A percentile compares a stretch with the other conserved stretches of the same genome.
Evolutionary conservation across 1,140 invertebrate species (phyloP).

Genomic region (Triops cancriformis): DNA sequence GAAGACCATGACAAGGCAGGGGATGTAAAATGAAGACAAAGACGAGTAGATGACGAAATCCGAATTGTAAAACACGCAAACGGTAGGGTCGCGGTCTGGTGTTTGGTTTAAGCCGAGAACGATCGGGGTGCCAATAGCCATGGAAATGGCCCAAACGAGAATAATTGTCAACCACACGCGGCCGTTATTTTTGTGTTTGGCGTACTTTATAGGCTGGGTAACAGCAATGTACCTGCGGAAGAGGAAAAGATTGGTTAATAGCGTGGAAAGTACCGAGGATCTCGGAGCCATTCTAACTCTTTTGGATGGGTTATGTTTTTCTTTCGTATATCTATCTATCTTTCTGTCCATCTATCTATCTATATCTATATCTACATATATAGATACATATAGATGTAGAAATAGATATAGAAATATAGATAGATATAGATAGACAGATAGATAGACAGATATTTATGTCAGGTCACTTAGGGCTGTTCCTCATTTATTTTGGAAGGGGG

Average conservation of each 20-base stretch:
- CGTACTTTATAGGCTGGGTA: constrained; percentile 97
- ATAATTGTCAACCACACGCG: constrained; percentile 90
- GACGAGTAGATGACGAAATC: constrained; percentile 98
- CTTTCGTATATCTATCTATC: too few species aligned
- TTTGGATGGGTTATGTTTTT: too few species aligned
- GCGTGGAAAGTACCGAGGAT: neutral
- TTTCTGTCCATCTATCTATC: too few species aligned
- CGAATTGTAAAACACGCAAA: constrained; percentile 93
- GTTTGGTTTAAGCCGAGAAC: constrained; percentile 91
- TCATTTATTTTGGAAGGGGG: too few species aligned
- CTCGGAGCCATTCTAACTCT: too few species aligned
- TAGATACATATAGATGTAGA: too few species aligned
- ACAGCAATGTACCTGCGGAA: constrained; percentile 91
- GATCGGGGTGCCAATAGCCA: constrained; percentile 93
- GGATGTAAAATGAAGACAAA: constrained; percentile 97
- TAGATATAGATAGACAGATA: too few species aligned
- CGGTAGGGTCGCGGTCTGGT: constrained; percentile 53
- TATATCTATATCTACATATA: too few species aligned
- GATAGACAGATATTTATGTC: too few species aligned
- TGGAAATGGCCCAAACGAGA: constrained; percentile 93
- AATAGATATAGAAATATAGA: too few species aligned
- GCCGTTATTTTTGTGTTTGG: constrained; percentile 93
- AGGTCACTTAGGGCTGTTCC: too few species aligned
- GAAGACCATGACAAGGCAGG: constrained; percentile 97
- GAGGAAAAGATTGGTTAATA: constrained; percentile 25